phyloP scores from a whole-genome alignment of 2,113 vertebrate species.

The Aix galericulata region DNA sequence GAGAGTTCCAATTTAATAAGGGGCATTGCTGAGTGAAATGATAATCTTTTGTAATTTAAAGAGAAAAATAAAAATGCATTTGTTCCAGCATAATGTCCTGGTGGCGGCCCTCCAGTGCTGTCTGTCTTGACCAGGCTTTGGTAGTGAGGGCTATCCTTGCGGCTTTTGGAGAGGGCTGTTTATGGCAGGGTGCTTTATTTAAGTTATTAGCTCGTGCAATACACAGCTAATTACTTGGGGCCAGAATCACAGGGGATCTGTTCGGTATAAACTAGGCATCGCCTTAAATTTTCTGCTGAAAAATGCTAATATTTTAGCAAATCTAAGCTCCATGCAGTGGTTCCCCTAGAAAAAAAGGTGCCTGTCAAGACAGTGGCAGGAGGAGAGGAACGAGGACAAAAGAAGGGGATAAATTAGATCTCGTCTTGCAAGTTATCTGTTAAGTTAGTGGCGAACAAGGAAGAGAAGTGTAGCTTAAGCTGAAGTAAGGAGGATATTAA shows the following conservation, averaged over 20 bases:
- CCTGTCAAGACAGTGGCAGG: background rate
- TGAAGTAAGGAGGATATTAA: slow-evolving; percentile 57
- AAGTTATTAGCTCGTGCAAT: slow-evolving; percentile 25
- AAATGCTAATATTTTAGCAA: background rate
- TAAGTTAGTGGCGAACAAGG: slow-evolving; percentile 50
- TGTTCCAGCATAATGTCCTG: slow-evolving; percentile 46
- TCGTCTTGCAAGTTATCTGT: slow-evolving; percentile 32
- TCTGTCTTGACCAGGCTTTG: slow-evolving; percentile 61
- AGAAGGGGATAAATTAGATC: slow-evolving; percentile 11
- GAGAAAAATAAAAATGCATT: slow-evolving; percentile 71
- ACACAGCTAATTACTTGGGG: slow-evolving; percentile 17
- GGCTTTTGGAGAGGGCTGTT: slow-evolving; percentile 35
- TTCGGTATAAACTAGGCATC: background rate
- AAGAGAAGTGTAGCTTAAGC: slow-evolving; percentile 45
- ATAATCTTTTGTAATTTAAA: slow-evolving; percentile 77
- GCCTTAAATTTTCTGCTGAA: background rate
- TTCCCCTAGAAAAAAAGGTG: background rate
- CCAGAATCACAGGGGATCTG: background rate
- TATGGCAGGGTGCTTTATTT: slow-evolving; percentile 31
- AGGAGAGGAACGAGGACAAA: background rate
- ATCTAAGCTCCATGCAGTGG: background rate
- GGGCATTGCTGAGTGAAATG: slow-evolving; percentile 74
- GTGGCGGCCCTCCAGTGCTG: background rate
- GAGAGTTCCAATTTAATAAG: slow-evolving; percentile 74
- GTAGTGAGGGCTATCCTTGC: background rate